Conservation (phyloP, 2,113 vertebrate species). For the Esox niger region DNA sequence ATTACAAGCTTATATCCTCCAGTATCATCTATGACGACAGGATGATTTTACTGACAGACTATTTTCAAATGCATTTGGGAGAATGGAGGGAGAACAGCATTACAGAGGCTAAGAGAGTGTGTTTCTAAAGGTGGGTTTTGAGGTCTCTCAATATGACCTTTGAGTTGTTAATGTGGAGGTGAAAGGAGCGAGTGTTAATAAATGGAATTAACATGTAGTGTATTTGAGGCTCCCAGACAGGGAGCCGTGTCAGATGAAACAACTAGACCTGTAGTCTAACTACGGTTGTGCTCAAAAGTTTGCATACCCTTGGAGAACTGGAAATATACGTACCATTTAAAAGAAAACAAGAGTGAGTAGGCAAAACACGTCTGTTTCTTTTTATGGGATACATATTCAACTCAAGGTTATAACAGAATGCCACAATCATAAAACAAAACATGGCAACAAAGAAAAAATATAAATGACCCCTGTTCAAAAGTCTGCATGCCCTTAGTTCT, state of each 20-base stretch:
- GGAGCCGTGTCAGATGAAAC: slow-evolving; percentile 9
- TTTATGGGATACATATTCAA: no score
- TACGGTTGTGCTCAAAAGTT: no score
- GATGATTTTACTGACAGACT: slow-evolving; percentile 5
- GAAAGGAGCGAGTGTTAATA: slow-evolving; percentile 22
- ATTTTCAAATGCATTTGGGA: slow-evolving; percentile 21
- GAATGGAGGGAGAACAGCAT: slow-evolving; percentile 22
- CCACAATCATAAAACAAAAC: no score
- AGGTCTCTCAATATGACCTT: slow-evolving; percentile 29
- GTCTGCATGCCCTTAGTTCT: no score
- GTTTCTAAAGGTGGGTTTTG: slow-evolving; percentile 18
- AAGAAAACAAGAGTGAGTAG: no score
- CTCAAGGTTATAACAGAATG: no score
- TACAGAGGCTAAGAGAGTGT: slow-evolving; percentile 16
- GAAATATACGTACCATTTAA: no score
- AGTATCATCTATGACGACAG: slow-evolving; percentile 6
- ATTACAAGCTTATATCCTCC: slow-evolving; percentile 19
- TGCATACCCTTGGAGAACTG: no score
- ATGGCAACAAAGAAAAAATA: no score
- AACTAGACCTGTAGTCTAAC: not conserved
- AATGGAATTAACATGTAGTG: slow-evolving; percentile 26
- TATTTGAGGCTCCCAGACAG: slow-evolving; percentile 22
- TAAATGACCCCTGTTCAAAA: no score
- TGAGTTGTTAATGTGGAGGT: slow-evolving; percentile 39
- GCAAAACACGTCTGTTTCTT: no score